These are phyloP conservation scores for Mobula hypostoma DNA, from an alignment of 2,113 vertebrate genomes.

Conservation along the genomic window DNA sequence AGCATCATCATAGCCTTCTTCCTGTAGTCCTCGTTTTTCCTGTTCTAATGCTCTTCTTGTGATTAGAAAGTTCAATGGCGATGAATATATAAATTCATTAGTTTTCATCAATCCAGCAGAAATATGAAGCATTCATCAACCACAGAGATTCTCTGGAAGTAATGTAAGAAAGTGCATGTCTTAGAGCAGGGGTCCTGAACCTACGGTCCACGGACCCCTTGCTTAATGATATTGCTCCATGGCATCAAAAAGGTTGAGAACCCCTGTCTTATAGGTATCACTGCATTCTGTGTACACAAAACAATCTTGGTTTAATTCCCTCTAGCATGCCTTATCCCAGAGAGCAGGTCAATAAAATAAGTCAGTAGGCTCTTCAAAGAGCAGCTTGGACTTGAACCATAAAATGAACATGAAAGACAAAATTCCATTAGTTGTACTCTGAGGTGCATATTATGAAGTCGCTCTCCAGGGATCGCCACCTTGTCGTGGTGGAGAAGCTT, in stretches of 20 bases:
- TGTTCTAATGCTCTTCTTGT: neutral
- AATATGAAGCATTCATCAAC: neutral
- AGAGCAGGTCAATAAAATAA: neutral
- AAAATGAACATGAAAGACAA: neutral
- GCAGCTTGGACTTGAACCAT: neutral
- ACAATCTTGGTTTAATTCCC: constrained; percentile 7
- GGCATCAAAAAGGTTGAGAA: no score
- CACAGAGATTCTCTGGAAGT: neutral
- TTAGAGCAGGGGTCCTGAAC: neutral
- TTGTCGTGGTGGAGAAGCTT: no score
- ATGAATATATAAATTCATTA: neutral
- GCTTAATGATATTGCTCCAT: no score
- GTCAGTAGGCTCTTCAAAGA: neutral
- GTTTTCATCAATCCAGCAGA: neutral
- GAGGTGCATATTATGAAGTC: neutral
- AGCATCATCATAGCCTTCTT: neutral
- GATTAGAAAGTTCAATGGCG: neutral
- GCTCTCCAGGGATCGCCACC: no score
- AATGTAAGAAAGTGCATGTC: constrained; percentile 13
- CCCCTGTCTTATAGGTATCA: neutral
- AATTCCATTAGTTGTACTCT: neutral
- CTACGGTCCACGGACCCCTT: no score
- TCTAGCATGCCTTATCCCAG: constrained; percentile 16
- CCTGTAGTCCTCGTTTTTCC: neutral
- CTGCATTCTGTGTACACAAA: constrained; percentile 22